Evolutionary conservation across 2,113 vertebrate genomes (phyloP).

Genomic region (Heterocephalus glaber): DNA sequence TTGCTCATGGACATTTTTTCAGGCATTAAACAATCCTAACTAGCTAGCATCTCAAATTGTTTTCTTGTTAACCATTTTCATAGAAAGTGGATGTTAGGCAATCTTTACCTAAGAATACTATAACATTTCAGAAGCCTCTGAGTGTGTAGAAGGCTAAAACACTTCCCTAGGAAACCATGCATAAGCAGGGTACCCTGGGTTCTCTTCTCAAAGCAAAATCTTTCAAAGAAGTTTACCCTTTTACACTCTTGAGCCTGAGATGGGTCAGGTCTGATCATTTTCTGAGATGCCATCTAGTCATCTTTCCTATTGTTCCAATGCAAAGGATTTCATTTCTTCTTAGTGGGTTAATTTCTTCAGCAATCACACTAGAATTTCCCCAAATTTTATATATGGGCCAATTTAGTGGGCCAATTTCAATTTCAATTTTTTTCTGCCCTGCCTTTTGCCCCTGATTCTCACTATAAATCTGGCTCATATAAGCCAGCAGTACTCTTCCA

Average conservation of each 20-base stretch:
- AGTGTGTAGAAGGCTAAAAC: background rate
- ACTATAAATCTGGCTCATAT: background rate
- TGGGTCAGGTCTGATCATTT: background rate
- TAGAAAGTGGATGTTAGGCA: background rate
- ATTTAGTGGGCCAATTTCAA: background rate
- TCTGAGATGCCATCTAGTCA: background rate
- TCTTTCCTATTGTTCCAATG: background rate
- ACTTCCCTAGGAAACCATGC: background rate
- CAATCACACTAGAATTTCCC: background rate
- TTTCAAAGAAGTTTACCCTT: background rate
- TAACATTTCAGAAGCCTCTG: background rate
- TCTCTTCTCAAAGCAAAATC: background rate
- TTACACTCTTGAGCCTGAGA: background rate
- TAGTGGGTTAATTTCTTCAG: background rate
- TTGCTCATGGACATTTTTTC: background rate
- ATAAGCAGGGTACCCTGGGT: background rate
- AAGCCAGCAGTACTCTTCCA: background rate
- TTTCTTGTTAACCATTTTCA: background rate
- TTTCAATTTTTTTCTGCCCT: background rate
- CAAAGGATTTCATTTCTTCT: background rate
- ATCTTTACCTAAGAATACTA: too few species aligned
- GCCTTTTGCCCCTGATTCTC: background rate
- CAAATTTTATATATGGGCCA: background rate
- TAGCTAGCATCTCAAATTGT: background rate
- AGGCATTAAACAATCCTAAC: background rate